Conservation (phyloP, 2,113 vertebrate species). For the Sclerurus mexicanus region DNA sequence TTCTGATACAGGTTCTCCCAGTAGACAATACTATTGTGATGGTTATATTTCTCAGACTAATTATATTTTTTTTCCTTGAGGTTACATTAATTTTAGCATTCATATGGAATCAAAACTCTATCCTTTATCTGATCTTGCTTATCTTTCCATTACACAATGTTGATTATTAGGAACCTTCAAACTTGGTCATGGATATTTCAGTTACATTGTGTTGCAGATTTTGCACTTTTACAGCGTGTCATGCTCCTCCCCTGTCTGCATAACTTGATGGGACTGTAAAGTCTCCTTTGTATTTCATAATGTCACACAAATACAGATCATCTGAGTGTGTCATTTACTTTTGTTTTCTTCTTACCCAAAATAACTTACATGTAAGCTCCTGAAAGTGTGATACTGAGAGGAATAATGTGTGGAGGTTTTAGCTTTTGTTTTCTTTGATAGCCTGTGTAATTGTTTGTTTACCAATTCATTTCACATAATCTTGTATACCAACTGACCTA, state of each 20-base stretch:
- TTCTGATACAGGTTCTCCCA: background rate
- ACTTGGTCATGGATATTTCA: background rate
- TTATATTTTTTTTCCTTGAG: background rate
- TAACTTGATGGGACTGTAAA: background rate
- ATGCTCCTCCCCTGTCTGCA: background rate
- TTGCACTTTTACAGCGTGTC: background rate
- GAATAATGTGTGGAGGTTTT: background rate
- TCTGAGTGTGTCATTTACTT: background rate
- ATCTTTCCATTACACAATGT: background rate
- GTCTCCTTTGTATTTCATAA: background rate
- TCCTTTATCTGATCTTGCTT: background rate
- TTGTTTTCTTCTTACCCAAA: background rate
- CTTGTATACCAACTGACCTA: background rate
- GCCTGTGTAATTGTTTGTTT: background rate
- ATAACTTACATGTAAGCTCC: background rate
- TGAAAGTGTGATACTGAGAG: background rate
- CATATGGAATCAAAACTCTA: background rate
- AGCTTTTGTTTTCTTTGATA: background rate
- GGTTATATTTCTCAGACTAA: background rate
- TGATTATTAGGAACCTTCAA: background rate
- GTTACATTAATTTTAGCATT: background rate
- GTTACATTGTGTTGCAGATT: background rate
- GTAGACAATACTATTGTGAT: background rate
- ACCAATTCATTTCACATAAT: background rate
- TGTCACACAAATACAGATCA: background rate